Base-by-base conservation (phyloP, 2,888 invertebrate species). In the Rhamphomyia laevipes region DNA sequence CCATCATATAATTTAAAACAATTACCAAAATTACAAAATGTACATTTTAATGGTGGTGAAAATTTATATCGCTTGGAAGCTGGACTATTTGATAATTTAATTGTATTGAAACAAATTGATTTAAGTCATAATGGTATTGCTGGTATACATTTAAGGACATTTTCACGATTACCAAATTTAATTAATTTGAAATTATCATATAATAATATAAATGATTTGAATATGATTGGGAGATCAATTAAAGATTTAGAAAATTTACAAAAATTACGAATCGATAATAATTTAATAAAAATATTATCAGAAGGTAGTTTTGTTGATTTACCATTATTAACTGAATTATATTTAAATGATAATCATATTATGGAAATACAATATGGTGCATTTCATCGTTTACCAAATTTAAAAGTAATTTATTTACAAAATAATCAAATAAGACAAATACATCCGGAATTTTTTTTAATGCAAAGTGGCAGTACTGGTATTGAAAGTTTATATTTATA, bases 221-320 rank as follows among this genome's bases (percentile, higher is more conserved):
- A 80, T n/a, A 83, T 88, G 79, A 76, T 90, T 11, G 89, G 90
- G 4, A 76, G 86, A 57, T 83, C 83, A 12, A 77, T 82, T 13
- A 77, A 84, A 63, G 89, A 88, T 60, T 71, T 90, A 44, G 81
- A 82, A n/a, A 76, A 77, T 50, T 66, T 91, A 30, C 78, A 84
- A 45, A 75, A 77, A 23, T 66, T 91, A 31, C 77, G 82, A 51
- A 67, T 91, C 13, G 85, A 85, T 61, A 68, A 77, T 48, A 91
- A 91, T 63, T 70, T 74, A 27, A 81, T 90, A 46, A 80, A 78
- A 51, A 77, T 80, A 55, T 70, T 91, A 33, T 75, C 74, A 33
- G 88, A 88, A 70, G 87, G 82, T 0, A 80, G 86, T 1, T 88
- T 89, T 67, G 84, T 86, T 3, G 86, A 88, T 63, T 73, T 87